Evolutionary conservation across 2,797 vertebrate genomes (phyloP).

Genomic region (Corythornis leucogaster): DNA sequence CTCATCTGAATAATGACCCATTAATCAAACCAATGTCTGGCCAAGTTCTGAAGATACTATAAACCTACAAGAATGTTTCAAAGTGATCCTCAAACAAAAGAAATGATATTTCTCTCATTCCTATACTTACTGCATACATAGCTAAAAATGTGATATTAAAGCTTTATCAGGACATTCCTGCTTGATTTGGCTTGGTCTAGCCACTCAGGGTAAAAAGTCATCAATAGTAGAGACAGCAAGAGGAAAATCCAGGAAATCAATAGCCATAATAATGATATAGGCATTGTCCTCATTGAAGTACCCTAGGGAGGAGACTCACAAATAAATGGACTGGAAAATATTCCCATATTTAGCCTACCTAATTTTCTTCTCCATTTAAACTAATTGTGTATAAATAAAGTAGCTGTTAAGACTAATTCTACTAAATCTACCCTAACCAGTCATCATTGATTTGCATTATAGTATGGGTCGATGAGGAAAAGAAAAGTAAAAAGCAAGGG

Average conservation of each 20-base stretch:
- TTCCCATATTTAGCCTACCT: constrained; percentile 50
- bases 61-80: not conserved
- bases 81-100: not conserved
- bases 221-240: not conserved
- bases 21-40: not conserved
- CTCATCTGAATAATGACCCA: not conserved
- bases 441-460: constrained; percentile 47
- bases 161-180: not conserved
- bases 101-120: not conserved
- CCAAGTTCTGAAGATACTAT: not conserved
- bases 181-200: not conserved
- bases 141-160: not conserved
- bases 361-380: constrained; percentile 65
- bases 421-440: constrained; percentile 59
- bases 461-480: constrained; percentile 7
- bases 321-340: constrained; percentile 59
- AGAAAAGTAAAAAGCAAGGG: constrained; percentile 1
- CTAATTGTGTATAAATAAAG: constrained; percentile 60
- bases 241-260: constrained; percentile 25
- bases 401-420: constrained; percentile 52
- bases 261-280: constrained; percentile 6
- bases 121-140: not conserved
- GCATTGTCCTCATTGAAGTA: constrained; percentile 3
- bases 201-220: not conserved
- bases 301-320: not conserved